A percentile compares a stretch with the other conserved stretches of the same genome.
These are phyloP conservation scores for Tetrao urogallus DNA, from an alignment of 2,113 vertebrate species.

Conservation along the genomic window DNA sequence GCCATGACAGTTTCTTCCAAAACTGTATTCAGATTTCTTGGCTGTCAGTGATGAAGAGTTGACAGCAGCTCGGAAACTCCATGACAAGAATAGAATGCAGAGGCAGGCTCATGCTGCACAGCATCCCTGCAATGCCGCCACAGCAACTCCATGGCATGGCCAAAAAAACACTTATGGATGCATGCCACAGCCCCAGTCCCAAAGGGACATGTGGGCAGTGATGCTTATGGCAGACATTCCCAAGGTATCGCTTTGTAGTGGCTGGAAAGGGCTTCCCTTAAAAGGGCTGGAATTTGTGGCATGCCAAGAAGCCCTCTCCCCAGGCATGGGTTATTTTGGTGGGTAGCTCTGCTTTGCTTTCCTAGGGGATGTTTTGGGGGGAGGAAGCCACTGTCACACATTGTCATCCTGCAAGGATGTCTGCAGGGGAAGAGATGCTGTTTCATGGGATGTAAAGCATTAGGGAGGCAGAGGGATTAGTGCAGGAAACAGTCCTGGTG, in stretches of 20 bases:
- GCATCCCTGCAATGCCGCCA: background rate
- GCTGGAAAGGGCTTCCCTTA: slow-evolving; percentile 38
- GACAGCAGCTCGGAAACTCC: slow-evolving; percentile 19
- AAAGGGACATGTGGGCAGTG: fast-evolving
- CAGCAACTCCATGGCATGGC: background rate
- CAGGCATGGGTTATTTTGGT: background rate
- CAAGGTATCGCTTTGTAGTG: background rate
- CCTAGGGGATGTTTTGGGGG: background rate
- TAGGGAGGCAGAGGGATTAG: background rate
- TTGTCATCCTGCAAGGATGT: fast-evolving
- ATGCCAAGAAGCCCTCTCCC: slow-evolving; percentile 25
- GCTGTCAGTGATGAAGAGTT: background rate
- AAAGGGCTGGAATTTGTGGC: slow-evolving; percentile 53
- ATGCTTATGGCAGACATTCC: slow-evolving; percentile 14
- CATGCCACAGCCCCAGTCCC: fast-evolving
- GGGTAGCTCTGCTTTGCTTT: background rate
- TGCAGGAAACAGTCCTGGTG: background rate
- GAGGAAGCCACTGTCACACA: fast-evolving
- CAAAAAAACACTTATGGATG: background rate
- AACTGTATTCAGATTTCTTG: background rate
- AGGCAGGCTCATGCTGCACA: background rate
- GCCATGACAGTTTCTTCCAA: background rate
- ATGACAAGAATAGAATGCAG: slow-evolving; percentile 24
- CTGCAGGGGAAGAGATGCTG: background rate
- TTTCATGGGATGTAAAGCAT: fast-evolving